Percentiles rank a stretch among this genome's conserved stretches.
These are phyloP conservation scores for Dipodomys stephensi DNA, from an alignment of 2,113 vertebrate genomes.

Conservation along the genomic window DNA sequence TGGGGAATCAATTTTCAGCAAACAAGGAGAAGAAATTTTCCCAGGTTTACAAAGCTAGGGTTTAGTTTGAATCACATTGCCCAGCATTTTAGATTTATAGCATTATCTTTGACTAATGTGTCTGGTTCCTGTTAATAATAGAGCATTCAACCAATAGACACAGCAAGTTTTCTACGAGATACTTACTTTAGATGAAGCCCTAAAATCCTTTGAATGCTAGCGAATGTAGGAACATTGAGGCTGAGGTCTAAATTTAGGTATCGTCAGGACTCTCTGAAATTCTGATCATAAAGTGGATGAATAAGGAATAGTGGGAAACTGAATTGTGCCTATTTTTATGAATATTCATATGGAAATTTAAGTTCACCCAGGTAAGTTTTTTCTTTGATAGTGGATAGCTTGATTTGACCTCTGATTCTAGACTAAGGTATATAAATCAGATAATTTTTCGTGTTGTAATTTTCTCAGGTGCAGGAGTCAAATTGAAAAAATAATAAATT, in stretches of 20 bases:
- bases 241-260: not conserved
- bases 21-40: too few species aligned
- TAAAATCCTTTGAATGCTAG: not conserved
- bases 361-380: not conserved
- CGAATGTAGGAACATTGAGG: not conserved
- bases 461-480: not conserved
- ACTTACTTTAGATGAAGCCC: not conserved
- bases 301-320: not conserved
- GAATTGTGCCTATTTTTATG: not conserved
- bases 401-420: not conserved
- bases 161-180: not conserved
- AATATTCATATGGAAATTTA: not conserved
- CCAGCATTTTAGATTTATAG: not conserved
- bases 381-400: not conserved
- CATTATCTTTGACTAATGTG: not conserved
- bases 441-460: not conserved
- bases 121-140: not conserved
- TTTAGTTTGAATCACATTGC: not conserved
- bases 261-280: not conserved
- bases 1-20: not conserved
- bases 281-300: not conserved
- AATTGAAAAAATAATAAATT: not conserved
- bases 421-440: not conserved
- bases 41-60: too few species aligned
- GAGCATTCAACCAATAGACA: too few species aligned